A percentile compares a stretch with the other conserved stretches of the same genome.
Evolutionary conservation across 2,888 invertebrate species (phyloP).

Genomic region (Poecilobothrus nobilitatus): DNA sequence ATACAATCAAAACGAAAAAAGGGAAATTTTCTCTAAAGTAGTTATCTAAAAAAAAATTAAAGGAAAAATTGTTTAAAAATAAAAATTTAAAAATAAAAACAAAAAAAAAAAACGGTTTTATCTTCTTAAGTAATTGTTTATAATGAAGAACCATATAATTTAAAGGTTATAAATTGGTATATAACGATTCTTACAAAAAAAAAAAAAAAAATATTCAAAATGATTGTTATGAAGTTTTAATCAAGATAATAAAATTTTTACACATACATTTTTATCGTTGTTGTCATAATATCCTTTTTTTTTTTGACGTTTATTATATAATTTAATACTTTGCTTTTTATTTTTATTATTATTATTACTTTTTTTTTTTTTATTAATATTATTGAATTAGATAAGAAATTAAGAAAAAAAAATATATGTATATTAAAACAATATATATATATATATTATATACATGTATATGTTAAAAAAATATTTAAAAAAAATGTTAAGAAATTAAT

Average conservation of each 20-base stretch:
- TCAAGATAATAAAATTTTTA: conserved; percentile 7
- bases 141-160: no score
- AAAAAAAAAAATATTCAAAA: background rate
- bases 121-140: no score
- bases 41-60: no score
- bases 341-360: background rate
- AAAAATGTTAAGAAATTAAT: no score
- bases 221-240: background rate
- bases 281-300: conserved; percentile 16
- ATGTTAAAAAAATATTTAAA: no score
- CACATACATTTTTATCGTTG: background rate
- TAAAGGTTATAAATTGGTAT: background rate
- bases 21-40: no score
- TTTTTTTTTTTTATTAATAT: background rate
- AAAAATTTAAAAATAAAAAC: no score
- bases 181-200: background rate
- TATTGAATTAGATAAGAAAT: conserved; percentile 5
- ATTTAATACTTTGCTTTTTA: background rate
- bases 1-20: no score
- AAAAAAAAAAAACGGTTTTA: no score
- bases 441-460: no score
- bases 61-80: no score
- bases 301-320: conserved; percentile 12
- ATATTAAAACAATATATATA: no score
- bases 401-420: background rate